Percentiles rank a stretch among this genome's conserved stretches.
phyloP scores from a whole-genome alignment of 2,113 vertebrate genomes.

The Myotis davidii region DNA sequence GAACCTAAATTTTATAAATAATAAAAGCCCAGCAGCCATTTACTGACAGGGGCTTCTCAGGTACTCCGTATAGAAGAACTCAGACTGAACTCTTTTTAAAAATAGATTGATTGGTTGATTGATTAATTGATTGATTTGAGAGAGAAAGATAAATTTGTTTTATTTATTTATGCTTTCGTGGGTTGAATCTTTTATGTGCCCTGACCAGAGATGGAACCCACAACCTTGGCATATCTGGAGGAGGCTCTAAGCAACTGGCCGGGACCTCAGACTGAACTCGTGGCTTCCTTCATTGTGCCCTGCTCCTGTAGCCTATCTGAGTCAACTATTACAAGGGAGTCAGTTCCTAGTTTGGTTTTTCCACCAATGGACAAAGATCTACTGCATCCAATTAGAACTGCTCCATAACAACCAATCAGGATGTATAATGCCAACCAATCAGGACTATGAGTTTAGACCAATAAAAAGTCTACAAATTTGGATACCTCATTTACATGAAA shows the following conservation, averaged over 20 bases:
- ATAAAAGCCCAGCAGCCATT: neutral
- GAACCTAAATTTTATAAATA: neutral
- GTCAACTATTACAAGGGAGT: neutral
- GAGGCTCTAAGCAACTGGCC: too few species aligned
- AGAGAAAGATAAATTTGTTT: too few species aligned
- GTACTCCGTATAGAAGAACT: neutral
- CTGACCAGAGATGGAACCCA: too few species aligned
- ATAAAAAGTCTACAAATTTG: neutral
- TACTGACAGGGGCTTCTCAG: neutral
- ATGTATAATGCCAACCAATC: neutral
- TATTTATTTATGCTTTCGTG: too few species aligned
- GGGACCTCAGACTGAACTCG: neutral
- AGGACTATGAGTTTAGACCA: neutral
- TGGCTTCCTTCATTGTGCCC: neutral
- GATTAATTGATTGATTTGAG: too few species aligned
- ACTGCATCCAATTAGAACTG: neutral
- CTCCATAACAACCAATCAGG: neutral
- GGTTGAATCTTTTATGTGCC: too few species aligned
- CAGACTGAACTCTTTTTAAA: neutral
- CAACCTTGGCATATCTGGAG: too few species aligned
- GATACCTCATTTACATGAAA: neutral
- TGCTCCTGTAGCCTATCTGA: neutral
- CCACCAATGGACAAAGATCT: neutral
- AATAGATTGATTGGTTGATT: too few species aligned
- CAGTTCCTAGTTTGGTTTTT: neutral